These are phyloP conservation scores for Phenacoccus solenopsis DNA, from an alignment of 1,140 invertebrate genomes.

Conservation along the genomic window DNA sequence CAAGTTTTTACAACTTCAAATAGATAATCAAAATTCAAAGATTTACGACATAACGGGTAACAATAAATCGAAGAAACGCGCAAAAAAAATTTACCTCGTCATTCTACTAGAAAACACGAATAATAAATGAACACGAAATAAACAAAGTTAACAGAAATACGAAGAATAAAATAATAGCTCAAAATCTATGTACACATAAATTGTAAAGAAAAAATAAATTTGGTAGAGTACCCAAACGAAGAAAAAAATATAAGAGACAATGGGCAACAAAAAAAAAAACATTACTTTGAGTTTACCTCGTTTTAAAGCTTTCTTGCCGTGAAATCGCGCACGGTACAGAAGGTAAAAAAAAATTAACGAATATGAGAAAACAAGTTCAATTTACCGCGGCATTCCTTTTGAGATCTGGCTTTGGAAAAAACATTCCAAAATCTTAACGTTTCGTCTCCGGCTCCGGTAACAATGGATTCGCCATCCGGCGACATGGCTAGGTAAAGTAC, in stretches of 20 bases:
- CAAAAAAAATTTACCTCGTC: no score
- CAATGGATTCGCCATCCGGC: conserved; percentile 97
- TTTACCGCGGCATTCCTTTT: conserved; percentile 21
- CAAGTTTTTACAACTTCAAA: no score
- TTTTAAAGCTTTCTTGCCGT: not conserved
- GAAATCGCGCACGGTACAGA: not conserved
- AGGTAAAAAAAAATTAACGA: conserved; percentile 6
- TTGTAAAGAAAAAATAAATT: not conserved
- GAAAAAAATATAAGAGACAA: no score
- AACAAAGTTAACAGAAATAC: not conserved
- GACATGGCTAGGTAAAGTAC: conserved; percentile 96
- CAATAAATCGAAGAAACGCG: no score
- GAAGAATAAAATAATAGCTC: not conserved
- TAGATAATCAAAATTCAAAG: no score
- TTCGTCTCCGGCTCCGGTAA: conserved; percentile 98
- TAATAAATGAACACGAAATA: not conserved
- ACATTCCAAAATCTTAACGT: conserved; percentile 99
- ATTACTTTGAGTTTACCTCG: not conserved
- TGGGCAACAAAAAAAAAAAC: not conserved
- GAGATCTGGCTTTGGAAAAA: conserved; percentile 87
- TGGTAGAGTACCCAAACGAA: no score
- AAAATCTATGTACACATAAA: not conserved
- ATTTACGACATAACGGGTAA: no score
- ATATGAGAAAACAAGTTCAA: conserved; percentile 22
- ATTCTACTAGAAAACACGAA: not conserved